phyloP scores from a whole-genome alignment of 1,140 invertebrate genomes.

The Brachionus rubens region DNA sequence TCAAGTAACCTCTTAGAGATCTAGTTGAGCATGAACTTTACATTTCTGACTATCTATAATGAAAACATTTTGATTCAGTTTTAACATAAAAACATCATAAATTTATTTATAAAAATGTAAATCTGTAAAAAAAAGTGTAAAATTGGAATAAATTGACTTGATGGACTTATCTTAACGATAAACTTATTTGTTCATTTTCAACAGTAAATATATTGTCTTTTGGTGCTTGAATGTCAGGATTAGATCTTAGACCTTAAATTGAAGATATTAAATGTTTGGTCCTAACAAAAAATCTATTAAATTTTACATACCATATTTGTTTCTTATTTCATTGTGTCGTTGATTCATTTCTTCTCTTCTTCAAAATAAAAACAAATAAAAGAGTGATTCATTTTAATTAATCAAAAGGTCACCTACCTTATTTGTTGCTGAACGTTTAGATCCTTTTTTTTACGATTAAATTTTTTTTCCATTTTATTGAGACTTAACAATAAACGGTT shows the following conservation, averaged over 20 bases:
- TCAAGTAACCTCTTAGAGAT: too few relatives aligned
- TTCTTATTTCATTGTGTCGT: constrained; percentile 36
- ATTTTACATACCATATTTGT: constrained; percentile 44
- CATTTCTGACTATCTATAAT: too few relatives aligned
- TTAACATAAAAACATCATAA: too few relatives aligned
- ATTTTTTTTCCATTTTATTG: constrained; percentile 3
- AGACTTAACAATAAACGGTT: background rate
- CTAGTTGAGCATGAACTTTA: too few relatives aligned
- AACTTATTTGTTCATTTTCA: constrained; percentile 26
- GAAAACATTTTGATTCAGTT: too few relatives aligned
- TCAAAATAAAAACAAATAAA: background rate
- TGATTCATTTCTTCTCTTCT: constrained; percentile 33
- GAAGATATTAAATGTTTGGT: background rate
- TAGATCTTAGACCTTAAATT: background rate
- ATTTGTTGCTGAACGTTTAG: constrained; percentile 17
- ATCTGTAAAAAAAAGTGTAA: too few relatives aligned
- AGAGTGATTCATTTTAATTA: background rate
- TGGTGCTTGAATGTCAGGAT: background rate
- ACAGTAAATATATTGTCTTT: constrained; percentile 35
- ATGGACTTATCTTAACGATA: background rate
- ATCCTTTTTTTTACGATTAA: background rate
- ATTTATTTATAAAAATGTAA: too few relatives aligned
- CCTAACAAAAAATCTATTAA: too few relatives aligned
- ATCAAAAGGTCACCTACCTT: background rate
- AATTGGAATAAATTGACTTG: too few relatives aligned